phyloP scores from a whole-genome alignment of 1,140 invertebrate genomes.

The Drosophila sp. region DNA sequence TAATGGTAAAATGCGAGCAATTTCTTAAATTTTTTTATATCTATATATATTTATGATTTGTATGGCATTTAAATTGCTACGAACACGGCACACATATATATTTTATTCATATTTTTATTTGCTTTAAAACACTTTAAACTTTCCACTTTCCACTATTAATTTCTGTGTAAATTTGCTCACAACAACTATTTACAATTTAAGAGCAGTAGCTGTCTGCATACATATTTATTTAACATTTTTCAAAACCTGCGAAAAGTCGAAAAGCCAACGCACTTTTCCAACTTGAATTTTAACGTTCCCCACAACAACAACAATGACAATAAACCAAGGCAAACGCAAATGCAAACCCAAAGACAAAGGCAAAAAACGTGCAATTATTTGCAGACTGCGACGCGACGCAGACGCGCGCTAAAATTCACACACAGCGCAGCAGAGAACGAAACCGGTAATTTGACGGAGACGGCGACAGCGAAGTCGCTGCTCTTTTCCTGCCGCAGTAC shows the following conservation, averaged over 20 bases:
- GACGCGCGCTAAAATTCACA: constrained; percentile 64
- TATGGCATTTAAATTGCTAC: constrained; percentile 33
- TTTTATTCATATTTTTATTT: constrained; percentile 21
- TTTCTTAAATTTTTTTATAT: constrained; percentile 39
- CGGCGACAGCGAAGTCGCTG: constrained; percentile 23
- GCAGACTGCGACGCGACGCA: constrained; percentile 32
- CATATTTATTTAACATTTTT: constrained; percentile 1
- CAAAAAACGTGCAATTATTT: constrained; percentile 58
- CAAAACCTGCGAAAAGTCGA: constrained; percentile 28
- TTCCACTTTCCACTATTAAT: constrained; percentile 14
- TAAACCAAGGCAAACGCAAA: constrained; percentile 13
- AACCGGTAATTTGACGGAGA: constrained; percentile 67
- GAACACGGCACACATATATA: constrained; percentile 27
- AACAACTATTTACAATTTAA: constrained; percentile 22
- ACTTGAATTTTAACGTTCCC: constrained; percentile 44
- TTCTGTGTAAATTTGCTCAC: constrained; percentile 4
- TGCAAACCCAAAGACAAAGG: constrained; percentile 18
- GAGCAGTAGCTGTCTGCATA: constrained; percentile 31
- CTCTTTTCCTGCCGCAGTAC: constrained; percentile 24
- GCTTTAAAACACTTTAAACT: constrained; percentile 11
- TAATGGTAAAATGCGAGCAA: constrained; percentile 27
- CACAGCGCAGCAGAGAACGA: constrained; percentile 31
- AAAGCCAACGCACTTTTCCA: constrained; percentile 75
- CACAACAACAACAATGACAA: constrained; percentile 14
- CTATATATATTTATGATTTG: constrained; percentile 25